Base-by-base conservation (phyloP, 2,888 invertebrate species). In the Bellardia pandia region DNA sequence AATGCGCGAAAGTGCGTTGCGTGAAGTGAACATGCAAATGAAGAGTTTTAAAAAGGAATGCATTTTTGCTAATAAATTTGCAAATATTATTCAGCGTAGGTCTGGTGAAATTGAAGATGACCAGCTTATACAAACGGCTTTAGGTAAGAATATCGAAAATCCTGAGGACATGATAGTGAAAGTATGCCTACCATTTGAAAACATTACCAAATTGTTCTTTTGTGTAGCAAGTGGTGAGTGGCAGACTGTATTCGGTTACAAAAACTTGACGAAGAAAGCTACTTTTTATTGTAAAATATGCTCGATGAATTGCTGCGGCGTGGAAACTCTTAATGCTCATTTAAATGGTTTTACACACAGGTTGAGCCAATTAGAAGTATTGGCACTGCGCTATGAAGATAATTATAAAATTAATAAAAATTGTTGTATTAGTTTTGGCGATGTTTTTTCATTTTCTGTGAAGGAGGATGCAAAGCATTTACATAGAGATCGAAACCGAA, bases 251-350 rank as follows among this genome's bases (percentile, higher is more conserved):
- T 4, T 88, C 13, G 56, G 69, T 2, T 75, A 77, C 30, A 83
- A 79, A 42, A 76, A 71, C 16, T 60, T 82, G 5, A 60, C 48
- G 1, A 60, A 69, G 37, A 77, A 74, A 30, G 40, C 84, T 3
- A 80, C 76, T 48, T 86, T 84, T 62, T 56, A 60, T 68, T 89
- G 89, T 72, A 85, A 69, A 33, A 80, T 89, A 14, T 89, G 89
- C 45, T 42, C 64, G 11, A 69, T 78, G 7, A 60, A 74, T 71
- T 88, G 87, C 40, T 69, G 66, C 51, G 88, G 88, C 3, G 84
- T 89, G 16, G 86, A 76, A 53, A 87, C 82, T n/a, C 72, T 89
- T 40, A 87, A 89, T 45, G n/a, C 71, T n/a, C 89, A 89, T 82
- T 68, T 85, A 9, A 84, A 85, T 51, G 88, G 87, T 0, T 77